These are phyloP conservation scores for Pleuronectes platessa DNA, from an alignment of 2,113 vertebrate genomes.

Conservation along the genomic window DNA sequence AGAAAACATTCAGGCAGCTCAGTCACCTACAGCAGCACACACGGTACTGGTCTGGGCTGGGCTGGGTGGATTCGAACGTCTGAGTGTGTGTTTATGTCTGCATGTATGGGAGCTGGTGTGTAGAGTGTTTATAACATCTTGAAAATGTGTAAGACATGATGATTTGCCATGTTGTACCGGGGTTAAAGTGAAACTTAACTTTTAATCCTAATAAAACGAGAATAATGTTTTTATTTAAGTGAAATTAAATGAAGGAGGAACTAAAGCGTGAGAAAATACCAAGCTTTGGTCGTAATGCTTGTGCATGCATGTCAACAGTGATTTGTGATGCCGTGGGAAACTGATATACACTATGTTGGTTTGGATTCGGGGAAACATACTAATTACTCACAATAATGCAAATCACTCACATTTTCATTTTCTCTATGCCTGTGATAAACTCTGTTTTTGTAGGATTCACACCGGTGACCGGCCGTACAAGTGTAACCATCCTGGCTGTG, in stretches of 20 bases:
- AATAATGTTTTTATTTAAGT: neutral
- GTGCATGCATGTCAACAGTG: neutral
- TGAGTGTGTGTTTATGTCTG: conserved; percentile 38
- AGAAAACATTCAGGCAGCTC: conserved; percentile 97
- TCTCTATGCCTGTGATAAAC: too few species aligned
- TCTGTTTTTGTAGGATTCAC: conserved; percentile 87
- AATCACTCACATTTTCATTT: too few species aligned
- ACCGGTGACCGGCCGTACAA: conserved; percentile 98
- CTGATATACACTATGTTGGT: too few species aligned
- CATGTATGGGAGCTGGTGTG: conserved; percentile 50
- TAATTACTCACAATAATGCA: too few species aligned
- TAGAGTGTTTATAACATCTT: conserved; percentile 20
- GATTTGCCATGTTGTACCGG: neutral
- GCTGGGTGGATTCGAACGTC: conserved; percentile 19
- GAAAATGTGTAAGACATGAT: neutral
- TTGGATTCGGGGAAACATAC: too few species aligned
- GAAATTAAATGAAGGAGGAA: neutral
- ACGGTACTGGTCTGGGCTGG: conserved; percentile 69
- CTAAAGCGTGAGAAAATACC: neutral
- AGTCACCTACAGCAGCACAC: conserved; percentile 97
- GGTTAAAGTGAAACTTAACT: neutral
- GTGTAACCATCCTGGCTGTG: conserved; percentile 95
- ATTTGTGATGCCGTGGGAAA: neutral
- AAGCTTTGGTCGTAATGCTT: neutral
- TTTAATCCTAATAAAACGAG: too few species aligned